phyloP scores from a whole-genome alignment of 2,888 invertebrate genomes.

The Pachycephus smyrnensis region DNA sequence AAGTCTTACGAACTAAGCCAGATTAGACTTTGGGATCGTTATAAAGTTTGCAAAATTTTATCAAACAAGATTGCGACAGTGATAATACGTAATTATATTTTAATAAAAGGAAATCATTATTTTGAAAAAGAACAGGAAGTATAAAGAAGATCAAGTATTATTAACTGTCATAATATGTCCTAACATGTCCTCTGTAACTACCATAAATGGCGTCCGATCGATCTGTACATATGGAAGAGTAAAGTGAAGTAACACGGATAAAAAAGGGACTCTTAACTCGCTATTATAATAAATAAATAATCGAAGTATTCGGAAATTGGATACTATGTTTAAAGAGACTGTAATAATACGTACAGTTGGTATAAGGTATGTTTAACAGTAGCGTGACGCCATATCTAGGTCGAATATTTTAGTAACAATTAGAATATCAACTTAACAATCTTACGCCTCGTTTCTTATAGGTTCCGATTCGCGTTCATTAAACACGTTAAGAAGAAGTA shows the following conservation, averaged over 20 bases:
- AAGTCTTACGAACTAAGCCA: no score
- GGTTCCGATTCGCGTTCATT: conserved; percentile 40
- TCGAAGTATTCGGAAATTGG: neutral
- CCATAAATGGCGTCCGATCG: neutral
- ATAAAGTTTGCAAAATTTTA: neutral
- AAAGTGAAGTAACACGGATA: neutral
- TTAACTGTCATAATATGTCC: neutral
- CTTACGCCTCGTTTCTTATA: conserved; percentile 41
- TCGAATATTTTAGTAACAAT: conserved; percentile 60
- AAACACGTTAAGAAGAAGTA: conserved; percentile 44
- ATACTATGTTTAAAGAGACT: neutral
- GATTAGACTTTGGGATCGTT: neutral
- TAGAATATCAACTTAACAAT: conserved; percentile 51
- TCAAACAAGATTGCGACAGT: neutral
- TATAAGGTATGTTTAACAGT: neutral
- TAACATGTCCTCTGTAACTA: neutral
- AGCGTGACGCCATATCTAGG: conserved; percentile 44
- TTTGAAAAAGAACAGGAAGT: neutral
- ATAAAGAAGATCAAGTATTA: neutral
- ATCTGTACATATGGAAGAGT: neutral
- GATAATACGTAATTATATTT: neutral
- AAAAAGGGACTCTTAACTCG: neutral
- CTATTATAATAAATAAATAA: neutral
- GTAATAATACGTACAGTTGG: neutral
- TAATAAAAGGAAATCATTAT: neutral